These are phyloP conservation scores for Paramormyrops hopkinsi DNA, from an alignment of 2,797 vertebrate genomes.

Conservation along the genomic window DNA sequence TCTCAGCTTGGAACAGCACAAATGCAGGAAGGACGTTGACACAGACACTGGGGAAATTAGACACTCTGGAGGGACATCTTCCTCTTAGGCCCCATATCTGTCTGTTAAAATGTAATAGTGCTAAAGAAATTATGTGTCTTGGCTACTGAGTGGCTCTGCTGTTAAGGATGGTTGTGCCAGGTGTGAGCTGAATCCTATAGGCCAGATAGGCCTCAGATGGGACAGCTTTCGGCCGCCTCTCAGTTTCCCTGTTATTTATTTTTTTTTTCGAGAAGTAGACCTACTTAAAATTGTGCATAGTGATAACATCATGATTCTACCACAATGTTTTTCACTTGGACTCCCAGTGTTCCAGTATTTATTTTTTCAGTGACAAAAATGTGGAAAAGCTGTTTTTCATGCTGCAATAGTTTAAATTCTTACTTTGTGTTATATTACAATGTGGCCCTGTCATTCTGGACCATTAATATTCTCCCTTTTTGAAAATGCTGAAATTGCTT, in stretches of 20 bases:
- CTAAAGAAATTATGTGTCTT: background rate
- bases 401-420: background rate
- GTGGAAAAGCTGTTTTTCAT: background rate
- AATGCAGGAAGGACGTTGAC: constrained; percentile 12
- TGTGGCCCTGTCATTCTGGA: background rate
- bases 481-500: background rate
- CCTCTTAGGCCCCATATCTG: background rate
- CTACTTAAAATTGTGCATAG: background rate
- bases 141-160: background rate
- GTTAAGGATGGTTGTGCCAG: background rate
- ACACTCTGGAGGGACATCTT: background rate
- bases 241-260: background rate
- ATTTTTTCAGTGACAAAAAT: constrained; percentile 2
- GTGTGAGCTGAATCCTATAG: background rate
- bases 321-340: background rate
- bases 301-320: constrained; percentile 7
- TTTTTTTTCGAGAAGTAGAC: background rate
- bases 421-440: background rate
- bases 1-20: background rate
- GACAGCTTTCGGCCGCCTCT: background rate
- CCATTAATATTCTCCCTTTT: background rate
- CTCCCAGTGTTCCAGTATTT: background rate
- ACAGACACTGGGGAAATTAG: background rate
- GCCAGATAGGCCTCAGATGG: background rate
- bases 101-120: background rate